Percentiles rank a stretch among this genome's conserved stretches.
Conservation (phyloP, 2,888 invertebrate species). For the Brachynemurus nebulosus region DNA sequence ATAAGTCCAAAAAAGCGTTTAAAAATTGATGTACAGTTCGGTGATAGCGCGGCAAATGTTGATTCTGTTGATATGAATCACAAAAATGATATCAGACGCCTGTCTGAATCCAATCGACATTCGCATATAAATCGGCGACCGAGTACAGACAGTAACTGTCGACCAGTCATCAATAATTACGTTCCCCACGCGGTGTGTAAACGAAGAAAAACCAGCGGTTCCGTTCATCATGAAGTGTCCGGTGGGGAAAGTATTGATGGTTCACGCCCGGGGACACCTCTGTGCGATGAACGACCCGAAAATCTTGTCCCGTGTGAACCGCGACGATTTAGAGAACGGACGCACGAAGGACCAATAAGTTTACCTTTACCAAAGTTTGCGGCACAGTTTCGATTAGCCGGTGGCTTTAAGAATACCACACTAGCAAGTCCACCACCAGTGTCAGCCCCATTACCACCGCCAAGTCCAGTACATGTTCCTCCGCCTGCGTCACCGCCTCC, state of each 20-base stretch:
- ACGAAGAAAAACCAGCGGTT: constrained; percentile 36
- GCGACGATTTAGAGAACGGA: constrained; percentile 50
- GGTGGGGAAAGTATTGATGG: constrained; percentile 50
- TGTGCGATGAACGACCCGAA: constrained; percentile 71
- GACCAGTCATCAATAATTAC: constrained; percentile 19
- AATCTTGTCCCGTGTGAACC: constrained; percentile 60
- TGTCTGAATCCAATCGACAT: constrained; percentile 26
- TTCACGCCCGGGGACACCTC: constrained; percentile 72
- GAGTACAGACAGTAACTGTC: constrained; percentile 17
- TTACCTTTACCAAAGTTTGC: constrained; percentile 84
- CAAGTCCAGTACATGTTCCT: constrained; percentile 44
- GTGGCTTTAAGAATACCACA: constrained; percentile 29
- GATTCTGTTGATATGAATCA: neutral
- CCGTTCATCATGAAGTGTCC: constrained; percentile 40
- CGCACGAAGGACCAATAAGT: constrained; percentile 56
- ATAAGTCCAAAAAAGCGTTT: constrained; percentile 51
- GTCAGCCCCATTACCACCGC: constrained; percentile 27
- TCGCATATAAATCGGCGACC: constrained; percentile 1
- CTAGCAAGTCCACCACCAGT: constrained; percentile 28
- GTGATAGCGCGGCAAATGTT: constrained; percentile 20
- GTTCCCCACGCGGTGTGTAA: constrained; percentile 32
- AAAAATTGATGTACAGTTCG: constrained; percentile 38
- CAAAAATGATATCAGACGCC: constrained; percentile 34
- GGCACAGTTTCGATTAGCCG: constrained; percentile 37
- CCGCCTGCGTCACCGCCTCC: constrained; percentile 48